Percentiles rank a stretch among this genome's conserved stretches.
Conservation (phyloP, 2,797 vertebrate genomes). For the Danio choprae region DNA sequence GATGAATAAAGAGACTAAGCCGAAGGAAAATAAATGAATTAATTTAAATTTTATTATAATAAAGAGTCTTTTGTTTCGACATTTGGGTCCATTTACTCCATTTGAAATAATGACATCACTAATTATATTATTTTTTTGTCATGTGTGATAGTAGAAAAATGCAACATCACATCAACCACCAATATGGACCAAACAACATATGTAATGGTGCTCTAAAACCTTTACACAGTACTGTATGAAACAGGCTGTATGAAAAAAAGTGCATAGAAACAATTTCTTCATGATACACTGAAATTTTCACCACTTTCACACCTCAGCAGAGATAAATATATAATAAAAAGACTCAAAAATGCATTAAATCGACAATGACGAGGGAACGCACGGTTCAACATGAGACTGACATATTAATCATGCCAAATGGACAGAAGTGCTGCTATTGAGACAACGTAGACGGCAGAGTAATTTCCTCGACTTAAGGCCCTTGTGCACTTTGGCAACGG, state of each 20-base stretch:
- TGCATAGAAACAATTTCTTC: not conserved
- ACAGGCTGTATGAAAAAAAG: not conserved
- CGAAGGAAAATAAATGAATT: no score
- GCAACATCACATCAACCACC: no score
- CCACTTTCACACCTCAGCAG: not conserved
- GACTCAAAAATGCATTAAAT: conserved; percentile 28
- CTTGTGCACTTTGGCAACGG: conserved; percentile 56
- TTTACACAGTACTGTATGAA: no score
- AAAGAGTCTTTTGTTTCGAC: no score
- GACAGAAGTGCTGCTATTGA: conserved; percentile 23
- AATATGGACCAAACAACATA: no score
- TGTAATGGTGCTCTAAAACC: no score
- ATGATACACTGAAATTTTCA: not conserved
- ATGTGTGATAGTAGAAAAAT: no score
- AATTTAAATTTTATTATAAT: no score
- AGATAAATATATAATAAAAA: not conserved
- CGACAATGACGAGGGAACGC: not conserved
- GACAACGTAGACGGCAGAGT: conserved; percentile 42
- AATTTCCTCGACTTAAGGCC: conserved; percentile 64
- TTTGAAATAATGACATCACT: no score
- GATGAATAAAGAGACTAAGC: no score
- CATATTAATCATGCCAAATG: conserved; percentile 38
- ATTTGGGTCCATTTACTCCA: no score
- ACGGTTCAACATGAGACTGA: conserved; percentile 17
- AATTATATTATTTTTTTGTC: no score